These are phyloP conservation scores for Myotis vivesi DNA, from an alignment of 2,797 vertebrate species.

Conservation along the genomic window DNA sequence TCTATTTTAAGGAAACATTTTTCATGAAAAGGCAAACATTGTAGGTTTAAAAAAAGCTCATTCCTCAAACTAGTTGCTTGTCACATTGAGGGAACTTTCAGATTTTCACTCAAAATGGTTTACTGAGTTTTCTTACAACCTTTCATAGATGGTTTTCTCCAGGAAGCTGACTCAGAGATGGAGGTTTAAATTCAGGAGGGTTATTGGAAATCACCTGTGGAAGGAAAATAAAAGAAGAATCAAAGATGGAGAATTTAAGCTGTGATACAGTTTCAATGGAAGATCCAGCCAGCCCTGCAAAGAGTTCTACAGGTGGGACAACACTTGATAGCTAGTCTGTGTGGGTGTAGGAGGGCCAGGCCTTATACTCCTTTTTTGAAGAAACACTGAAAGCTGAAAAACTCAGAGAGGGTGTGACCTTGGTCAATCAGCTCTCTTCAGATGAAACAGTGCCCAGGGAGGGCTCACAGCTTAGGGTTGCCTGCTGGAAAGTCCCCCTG, in stretches of 20 bases:
- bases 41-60: background rate
- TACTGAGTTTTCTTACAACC: background rate
- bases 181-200: background rate
- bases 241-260: background rate
- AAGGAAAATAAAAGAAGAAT: background rate
- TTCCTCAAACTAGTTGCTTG: background rate
- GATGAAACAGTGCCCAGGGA: background rate
- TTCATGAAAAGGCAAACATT: background rate
- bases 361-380: background rate
- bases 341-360: too few species aligned
- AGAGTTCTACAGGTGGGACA: background rate
- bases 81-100: background rate
- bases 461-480: background rate
- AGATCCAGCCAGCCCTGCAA: too few species aligned
- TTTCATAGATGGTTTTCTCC: background rate
- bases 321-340: rapidly evolving
- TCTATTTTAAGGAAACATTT: background rate
- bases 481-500: rapidly evolving
- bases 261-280: rapidly evolving
- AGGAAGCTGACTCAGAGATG: background rate
- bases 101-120: background rate
- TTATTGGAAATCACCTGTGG: background rate
- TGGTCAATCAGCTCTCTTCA: background rate
- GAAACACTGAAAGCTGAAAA: background rate
- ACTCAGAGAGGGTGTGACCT: background rate